Evolutionary conservation across 2,888 invertebrate species (phyloP), one percentile per base, ranked within the genome.

Genomic region (Synanthedon vespiformis): DNA sequence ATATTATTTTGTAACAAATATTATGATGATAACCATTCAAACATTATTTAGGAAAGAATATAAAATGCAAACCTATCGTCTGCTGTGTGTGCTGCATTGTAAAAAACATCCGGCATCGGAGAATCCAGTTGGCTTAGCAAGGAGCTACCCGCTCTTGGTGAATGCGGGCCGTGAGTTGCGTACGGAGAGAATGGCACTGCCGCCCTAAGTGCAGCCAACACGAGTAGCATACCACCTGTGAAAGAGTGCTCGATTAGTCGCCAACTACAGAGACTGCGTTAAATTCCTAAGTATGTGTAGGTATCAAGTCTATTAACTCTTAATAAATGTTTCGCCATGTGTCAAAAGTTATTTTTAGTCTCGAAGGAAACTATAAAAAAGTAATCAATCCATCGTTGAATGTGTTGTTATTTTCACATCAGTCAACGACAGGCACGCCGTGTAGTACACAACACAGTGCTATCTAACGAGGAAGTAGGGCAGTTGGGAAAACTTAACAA

Each of bases 131-230:
- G 87, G 56, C 85, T 86, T 34, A 87, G 71, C 57, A 87, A 58
- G 2, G 87, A 83, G 63, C 85, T 86, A 48, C 87, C 87, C 0
- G 87, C 87, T 27, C 84, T 62, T 0, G 87, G 86, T 0, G 85
- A 79, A 57, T 86, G 87, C 0, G 81, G 82, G 0, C 85, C 84
- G 57, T 85, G 86, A 2, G 76, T 82, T 10, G 86, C 86, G 61
- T 82, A 83, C 0, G 87, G 87, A 0, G 87, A 86, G 57, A 86
- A 87, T 2, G 87, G 86, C 5, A 85, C 86, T 1, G 84, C 81
- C 0, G 86, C 85, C 11, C 87, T 68, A 3, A 87, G 63, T 0
- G 84, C 79, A 1, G 86, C 87, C 27, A 85, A 60, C 1, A 81
- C 77, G 27, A 87, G 60, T 12, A 87, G 63, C 77, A 86, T 76